Evolutionary conservation across 2,113 vertebrate genomes (phyloP), one percentile per base, ranked within the genome.

Genomic region (Mus pahari): DNA sequence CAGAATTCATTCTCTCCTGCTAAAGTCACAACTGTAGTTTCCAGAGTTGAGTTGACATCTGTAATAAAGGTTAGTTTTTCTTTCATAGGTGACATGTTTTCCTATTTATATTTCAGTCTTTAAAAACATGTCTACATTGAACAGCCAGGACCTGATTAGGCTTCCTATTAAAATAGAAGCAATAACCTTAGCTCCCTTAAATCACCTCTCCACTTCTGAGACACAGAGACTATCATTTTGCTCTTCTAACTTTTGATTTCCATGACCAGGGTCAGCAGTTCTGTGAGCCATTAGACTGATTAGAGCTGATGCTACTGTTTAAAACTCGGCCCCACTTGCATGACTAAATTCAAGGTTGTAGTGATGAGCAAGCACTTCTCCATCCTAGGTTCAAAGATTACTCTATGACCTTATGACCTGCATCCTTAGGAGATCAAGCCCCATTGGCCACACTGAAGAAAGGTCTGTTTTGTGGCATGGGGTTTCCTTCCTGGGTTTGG

Each of bases 181-280:
- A 68, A 83, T 89, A 86, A 26, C 94, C 89, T 92, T 36, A 91
- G 82, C n/a, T 95, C 39, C 89, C 33, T 96, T 92, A 39, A 93
- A 62, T 84, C 39, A 83, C 42, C 45, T 60, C 45, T 88, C 74
- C 48, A 93, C 31, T 7, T 89, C 83, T 86, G 70, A 91, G 36
- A 73, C 58, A 13, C 53, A 78, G 6, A 22, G 16, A 89, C 8
- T 60, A 50, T 36, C 20, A 7, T 60, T 90, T 90, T 81, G 28
- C 20, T 94, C 45, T 28, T 89, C 71, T 89, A 91, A 90, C 75
- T 39, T 95, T 86, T 86, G 39, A n/a, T 92, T 81, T 77, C 82
- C 39, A 81, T 58, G 45, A 42, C 6, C 39, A 55, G 14, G 84
- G 19, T 55, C 62, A 81, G 14, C 28, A 48, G 20, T 74, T 87